Percentiles rank a stretch among this genome's conserved stretches.
These are phyloP conservation scores for Pithys albifrons DNA, from an alignment of 2,113 vertebrate genomes.

Conservation along the genomic window DNA sequence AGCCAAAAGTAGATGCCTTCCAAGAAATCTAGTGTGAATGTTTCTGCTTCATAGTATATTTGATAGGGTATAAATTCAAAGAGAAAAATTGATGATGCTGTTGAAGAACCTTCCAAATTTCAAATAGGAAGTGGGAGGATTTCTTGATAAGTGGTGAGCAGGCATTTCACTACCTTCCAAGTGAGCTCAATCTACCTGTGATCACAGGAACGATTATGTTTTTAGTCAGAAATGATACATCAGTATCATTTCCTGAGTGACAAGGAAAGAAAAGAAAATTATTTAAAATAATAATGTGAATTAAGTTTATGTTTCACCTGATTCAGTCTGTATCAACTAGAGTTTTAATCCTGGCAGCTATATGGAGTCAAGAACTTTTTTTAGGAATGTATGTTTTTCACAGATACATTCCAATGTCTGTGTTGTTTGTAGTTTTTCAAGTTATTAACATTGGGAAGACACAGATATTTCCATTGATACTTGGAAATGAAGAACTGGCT, in stretches of 20 bases:
- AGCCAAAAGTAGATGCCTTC: background rate
- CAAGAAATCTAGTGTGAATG: background rate
- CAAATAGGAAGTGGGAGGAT: background rate
- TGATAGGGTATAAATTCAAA: background rate
- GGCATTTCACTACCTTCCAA: background rate
- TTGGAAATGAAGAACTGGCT: background rate
- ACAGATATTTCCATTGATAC: background rate
- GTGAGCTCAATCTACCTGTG: background rate
- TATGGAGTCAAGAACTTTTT: background rate
- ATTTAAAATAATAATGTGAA: background rate
- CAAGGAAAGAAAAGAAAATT: background rate
- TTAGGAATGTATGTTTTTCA: background rate
- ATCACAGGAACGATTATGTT: background rate
- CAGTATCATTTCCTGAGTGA: background rate
- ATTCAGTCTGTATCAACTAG: background rate
- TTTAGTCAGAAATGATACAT: background rate
- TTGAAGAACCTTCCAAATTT: background rate
- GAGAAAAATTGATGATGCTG: background rate
- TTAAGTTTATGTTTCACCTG: background rate
- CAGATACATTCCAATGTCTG: background rate
- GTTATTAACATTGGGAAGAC: background rate
- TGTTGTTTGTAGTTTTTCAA: background rate
- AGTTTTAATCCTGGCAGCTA: background rate
- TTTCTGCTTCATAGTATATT: background rate
- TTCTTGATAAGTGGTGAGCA: background rate